Evolutionary conservation across 2,113 vertebrate species (phyloP).

Genomic region (Corynorhinus townsendii): DNA sequence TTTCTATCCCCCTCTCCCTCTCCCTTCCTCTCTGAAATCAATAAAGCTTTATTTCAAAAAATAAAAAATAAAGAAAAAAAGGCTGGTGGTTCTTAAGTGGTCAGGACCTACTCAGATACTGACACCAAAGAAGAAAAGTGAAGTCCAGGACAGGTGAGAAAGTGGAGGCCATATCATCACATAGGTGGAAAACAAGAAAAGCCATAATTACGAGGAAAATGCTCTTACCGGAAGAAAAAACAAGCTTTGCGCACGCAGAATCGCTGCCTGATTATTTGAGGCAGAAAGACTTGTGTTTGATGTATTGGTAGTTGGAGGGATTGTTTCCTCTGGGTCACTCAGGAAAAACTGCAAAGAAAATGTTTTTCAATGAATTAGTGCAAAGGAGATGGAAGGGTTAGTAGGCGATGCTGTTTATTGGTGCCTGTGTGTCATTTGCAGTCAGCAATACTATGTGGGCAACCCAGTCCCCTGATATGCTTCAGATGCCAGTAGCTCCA

Average conservation of each 20-base stretch:
- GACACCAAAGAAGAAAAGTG: not conserved
- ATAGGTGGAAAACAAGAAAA: not conserved
- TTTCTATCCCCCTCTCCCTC: no score
- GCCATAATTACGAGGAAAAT: not conserved
- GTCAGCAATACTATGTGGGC: not conserved
- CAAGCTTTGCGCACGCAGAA: slow-evolving; percentile 83
- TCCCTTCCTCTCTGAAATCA: no score
- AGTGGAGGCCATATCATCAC: fast-evolving
- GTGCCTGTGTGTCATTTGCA: not conserved
- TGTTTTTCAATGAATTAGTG: slow-evolving; percentile 45
- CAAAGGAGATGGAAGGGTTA: not conserved
- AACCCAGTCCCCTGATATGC: not conserved
- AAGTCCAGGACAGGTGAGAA: not conserved
- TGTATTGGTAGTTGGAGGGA: slow-evolving; percentile 82
- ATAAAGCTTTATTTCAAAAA: no score
- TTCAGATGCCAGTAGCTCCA: not conserved
- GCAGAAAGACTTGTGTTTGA: slow-evolving; percentile 87
- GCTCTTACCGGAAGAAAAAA: slow-evolving; percentile 96
- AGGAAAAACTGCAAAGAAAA: slow-evolving; percentile 90
- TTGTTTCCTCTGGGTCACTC: slow-evolving; percentile 79
- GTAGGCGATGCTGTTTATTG: not conserved
- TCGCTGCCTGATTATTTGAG: slow-evolving; percentile 76
- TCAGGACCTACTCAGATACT: not conserved
- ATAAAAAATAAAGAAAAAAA: no score
- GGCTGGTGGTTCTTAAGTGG: not conserved